Conservation (phyloP, 37 sponge, comb jelly and placozoan genomes). For the Hexactinellida sp. region DNA sequence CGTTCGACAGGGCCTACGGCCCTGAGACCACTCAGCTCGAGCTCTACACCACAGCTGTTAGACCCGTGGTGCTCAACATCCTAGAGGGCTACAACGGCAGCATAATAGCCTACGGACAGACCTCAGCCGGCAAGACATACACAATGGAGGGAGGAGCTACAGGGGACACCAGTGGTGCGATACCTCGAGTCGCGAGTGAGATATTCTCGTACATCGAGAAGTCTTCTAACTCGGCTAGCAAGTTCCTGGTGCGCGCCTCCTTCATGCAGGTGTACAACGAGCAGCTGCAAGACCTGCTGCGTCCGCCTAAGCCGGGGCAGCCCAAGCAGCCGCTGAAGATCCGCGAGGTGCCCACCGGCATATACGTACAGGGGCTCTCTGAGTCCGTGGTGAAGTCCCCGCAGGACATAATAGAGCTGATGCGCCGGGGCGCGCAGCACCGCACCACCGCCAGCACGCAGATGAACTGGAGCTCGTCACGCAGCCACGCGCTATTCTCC, state of each 20-base stretch:
- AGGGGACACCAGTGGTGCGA: conserved; percentile 8
- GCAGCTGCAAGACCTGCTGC: conserved; percentile 55
- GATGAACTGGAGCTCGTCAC: conserved; percentile 38
- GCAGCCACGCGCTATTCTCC: conserved; percentile 83
- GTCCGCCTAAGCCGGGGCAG: background rate
- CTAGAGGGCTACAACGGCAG: conserved; percentile 27
- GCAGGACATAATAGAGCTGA: conserved; percentile 38
- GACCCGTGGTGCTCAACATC: background rate
- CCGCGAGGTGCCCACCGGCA: background rate
- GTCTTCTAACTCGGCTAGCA: conserved; percentile 32
- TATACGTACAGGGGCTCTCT: conserved; percentile 44
- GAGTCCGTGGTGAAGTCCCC: conserved; percentile 68
- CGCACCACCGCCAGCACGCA: conserved; percentile 60
- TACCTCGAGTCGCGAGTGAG: conserved; percentile 12
- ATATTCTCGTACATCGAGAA: conserved; percentile 51
- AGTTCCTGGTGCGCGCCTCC: conserved; percentile 63
- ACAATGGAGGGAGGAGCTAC: conserved; percentile 20
- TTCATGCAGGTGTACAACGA: conserved; percentile 86
- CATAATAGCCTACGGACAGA: conserved; percentile 27
- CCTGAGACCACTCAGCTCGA: background rate
- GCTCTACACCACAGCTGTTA: background rate
- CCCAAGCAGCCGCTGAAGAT: background rate
- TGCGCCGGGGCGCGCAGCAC: conserved; percentile 45
- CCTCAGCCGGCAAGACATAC: conserved; percentile 26
- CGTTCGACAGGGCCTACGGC: background rate